Base-by-base conservation (phyloP, 2,797 vertebrate genomes). In the Tenualosa thibaudeaui region DNA sequence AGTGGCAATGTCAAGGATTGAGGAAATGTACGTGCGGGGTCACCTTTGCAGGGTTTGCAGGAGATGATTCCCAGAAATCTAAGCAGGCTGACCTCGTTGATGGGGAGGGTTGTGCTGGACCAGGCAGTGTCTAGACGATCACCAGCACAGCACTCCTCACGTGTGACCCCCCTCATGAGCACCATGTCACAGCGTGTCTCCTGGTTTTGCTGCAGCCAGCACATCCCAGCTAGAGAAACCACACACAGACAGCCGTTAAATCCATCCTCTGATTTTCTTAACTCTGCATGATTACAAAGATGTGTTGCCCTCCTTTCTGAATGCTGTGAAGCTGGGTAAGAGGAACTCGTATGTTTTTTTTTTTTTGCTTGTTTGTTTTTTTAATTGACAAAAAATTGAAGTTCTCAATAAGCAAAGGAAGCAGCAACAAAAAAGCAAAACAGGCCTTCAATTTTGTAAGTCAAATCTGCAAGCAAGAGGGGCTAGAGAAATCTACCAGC, bases 21-120 rank as follows among this genome's bases (percentile, higher is more conserved):
- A 43, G 68, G 37, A 75, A 40, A 51, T 71, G 71, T 71, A 87
- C n/a, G 81, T 0, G 19, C 26, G 65, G 37, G 26, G 62, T 56
- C 94, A 99, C 98, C 98, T 98, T 97, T 98, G 95, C 98, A 99
- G 13, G 97, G 97, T 87, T 97, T 96, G 90, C 98, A 99, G 88
- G 95, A 96, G 75, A 98, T 97, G 0, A 99, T 96, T 84, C 98
- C 97, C 90, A 99, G 92, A 91, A 98, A 96, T 78, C 97, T 96
- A 91, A 99, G 94, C 85, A 99, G 95, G 94, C 96, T 97, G 94
- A 99, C 96, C 90, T 98, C 98, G 91, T 97, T 98, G 92, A 97
- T 97, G 0, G 97, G 96, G 84, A 97, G 95, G 83, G 96, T 98
- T 91, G 95, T 93, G 91, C 98, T 98, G 86, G 97, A 98, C 98